Base-by-base conservation (phyloP, 35 echinoderm and acorn worm genomes). In the Apostichopus californicus region DNA sequence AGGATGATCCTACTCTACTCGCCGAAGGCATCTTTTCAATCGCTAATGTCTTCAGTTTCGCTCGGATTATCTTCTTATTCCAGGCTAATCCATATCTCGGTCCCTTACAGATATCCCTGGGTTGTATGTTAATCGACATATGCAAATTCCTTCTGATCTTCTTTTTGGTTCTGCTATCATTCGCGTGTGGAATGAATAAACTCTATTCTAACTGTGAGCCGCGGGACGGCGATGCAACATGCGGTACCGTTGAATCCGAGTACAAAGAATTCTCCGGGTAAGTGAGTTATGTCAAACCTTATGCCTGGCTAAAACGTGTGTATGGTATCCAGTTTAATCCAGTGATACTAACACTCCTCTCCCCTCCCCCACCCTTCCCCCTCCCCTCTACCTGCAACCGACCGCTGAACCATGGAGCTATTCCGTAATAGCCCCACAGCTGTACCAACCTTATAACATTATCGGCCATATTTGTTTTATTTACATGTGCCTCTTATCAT, bases 1-100 rank as follows among this genome's bases (percentile, higher is more conserved):
- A 70, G 5, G 57, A 60, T n/a, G 97, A 99, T 59, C 97, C 97
- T 5, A 99, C 95, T 5, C 55, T 99, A 0, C 24, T 99, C 9
- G 92, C 97, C 0, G 97, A 99, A 64, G 93, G 97, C 9, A 91
- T 99, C 6, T 99, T 99, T 63, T 90, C 97, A 56, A 86, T 99
- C 9, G 97, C 97, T 0, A 99, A 96, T 71, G 97, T 99, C 9
- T 99, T 99, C 81, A 99, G 97, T 63, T 99, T 99, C 78, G 95
- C 95, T 46, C 90, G 97, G 54, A 99, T 99, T 18, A 99, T 99
- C 22, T 99, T 94, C 79, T 95, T 99, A 11, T 99, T 99, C 90
- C 97, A 99, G 77, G 95, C 95, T 26, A 99, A 99, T 79, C 96
- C 95, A 8, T 96, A 99, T 73, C 95, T 99, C 2, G 97, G 97